Evolutionary conservation across 64 coral and sea anemone species (phyloP).

Genomic region (Stichodactyla helianthus): DNA sequence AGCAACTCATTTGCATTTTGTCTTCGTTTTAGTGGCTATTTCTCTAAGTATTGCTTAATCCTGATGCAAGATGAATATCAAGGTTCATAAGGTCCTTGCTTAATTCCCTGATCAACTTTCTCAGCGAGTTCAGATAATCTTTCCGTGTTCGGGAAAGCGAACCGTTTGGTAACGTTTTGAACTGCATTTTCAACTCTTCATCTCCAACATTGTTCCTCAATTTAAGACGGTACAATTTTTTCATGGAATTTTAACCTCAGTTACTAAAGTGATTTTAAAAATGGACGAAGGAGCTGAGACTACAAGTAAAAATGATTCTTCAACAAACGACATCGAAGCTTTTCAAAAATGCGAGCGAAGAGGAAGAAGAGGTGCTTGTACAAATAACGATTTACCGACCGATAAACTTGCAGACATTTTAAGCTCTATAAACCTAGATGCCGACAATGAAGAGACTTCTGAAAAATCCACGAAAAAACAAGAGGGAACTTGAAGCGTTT

Average conservation of each 20-base stretch:
- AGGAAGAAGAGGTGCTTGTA: conserved; percentile 13
- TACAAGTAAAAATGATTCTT: neutral
- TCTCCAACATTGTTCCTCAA: too few species aligned
- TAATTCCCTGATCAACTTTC: too few species aligned
- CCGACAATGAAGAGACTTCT: neutral
- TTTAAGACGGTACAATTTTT: too few species aligned
- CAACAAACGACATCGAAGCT: neutral
- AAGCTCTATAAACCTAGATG: neutral
- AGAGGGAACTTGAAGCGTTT: neutral
- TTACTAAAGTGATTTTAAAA: neutral
- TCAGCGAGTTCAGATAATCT: too few species aligned
- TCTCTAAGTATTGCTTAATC: neutral
- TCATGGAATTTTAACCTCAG: too few species aligned
- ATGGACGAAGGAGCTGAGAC: neutral
- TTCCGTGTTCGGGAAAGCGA: too few species aligned
- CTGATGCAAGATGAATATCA: neutral
- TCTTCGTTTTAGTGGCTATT: neutral
- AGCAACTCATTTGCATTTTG: neutral
- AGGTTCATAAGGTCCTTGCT: too few species aligned
- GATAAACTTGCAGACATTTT: conserved; percentile 13
- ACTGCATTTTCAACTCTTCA: too few species aligned
- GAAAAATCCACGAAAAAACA: neutral
- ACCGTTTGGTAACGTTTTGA: too few species aligned
- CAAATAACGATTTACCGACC: neutral
- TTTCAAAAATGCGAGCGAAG: conserved; percentile 4